Percentiles rank a stretch among this genome's conserved stretches.
Conservation (phyloP, 1,140 invertebrate species). For the Kradibia gibbosae region DNA sequence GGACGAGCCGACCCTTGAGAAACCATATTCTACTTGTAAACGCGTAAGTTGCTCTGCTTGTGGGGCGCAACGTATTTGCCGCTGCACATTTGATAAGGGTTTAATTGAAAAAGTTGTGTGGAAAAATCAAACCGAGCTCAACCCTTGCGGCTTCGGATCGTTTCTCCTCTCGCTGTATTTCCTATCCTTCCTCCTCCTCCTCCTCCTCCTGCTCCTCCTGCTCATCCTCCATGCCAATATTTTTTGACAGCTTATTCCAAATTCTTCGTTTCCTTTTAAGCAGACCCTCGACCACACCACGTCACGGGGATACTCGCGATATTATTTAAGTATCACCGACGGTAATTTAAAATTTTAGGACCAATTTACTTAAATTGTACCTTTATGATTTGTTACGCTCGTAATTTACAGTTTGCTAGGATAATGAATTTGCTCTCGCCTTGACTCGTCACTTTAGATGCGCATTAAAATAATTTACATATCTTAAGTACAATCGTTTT, state of each 20-base stretch:
- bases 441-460: background rate
- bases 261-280: background rate
- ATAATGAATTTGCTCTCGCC: background rate
- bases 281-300: no score
- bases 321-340: background rate
- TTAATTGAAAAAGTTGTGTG: slow-evolving; percentile 16
- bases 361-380: background rate
- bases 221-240: background rate
- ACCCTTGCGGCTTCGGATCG: background rate
- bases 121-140: background rate
- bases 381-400: background rate
- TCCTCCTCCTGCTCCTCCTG: background rate
- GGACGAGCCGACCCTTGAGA: slow-evolving; percentile 1
- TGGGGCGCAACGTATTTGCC: background rate
- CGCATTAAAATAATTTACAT: no score
- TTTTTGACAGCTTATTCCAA: background rate
- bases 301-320: background rate
- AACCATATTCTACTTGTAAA: slow-evolving; percentile 21
- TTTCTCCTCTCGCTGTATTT: background rate
- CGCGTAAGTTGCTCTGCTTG: background rate
- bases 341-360: background rate
- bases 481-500: no score
- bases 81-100: background rate
- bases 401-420: background rate
- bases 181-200: background rate